A percentile compares a stretch with the other conserved stretches of the same genome.
Evolutionary conservation across 2,888 invertebrate species (phyloP).

Genomic region (Labia minor): DNA sequence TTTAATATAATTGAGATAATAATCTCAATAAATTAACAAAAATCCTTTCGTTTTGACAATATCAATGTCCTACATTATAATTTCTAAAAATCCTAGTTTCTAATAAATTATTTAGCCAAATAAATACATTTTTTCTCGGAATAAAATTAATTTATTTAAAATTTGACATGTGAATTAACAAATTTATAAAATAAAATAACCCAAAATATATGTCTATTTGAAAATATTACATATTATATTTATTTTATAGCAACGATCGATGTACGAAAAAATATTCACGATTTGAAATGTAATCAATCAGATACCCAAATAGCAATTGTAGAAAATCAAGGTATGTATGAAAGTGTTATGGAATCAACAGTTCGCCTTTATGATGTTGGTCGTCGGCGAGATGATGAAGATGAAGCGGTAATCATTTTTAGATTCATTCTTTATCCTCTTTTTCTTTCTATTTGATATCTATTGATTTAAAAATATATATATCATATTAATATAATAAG

Average conservation of each 20-base stretch:
- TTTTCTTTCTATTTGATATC: not conserved
- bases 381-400: slow-evolving; percentile 72
- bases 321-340: slow-evolving; percentile 76
- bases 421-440: not conserved
- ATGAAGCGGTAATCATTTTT: slow-evolving; percentile 58
- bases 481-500: not conserved
- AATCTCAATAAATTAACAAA: not conserved
- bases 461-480: not conserved
- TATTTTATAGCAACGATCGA: slow-evolving; percentile 68
- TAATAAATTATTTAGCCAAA: too few relatives aligned
- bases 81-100: too few relatives aligned
- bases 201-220: too few relatives aligned
- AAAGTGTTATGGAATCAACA: slow-evolving; percentile 76
- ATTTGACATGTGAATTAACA: too few relatives aligned
- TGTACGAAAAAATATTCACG: slow-evolving; percentile 80
- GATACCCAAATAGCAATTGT: slow-evolving; percentile 85
- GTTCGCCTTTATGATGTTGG: slow-evolving; percentile 91
- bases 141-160: too few relatives aligned
- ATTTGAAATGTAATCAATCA: slow-evolving; percentile 67
- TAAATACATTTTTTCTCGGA: too few relatives aligned
- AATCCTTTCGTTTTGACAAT: too few relatives aligned
- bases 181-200: too few relatives aligned
- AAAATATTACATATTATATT: slow-evolving; percentile 15
- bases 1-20: too few relatives aligned
- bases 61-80: too few relatives aligned